Evolutionary conservation across 2,797 vertebrate genomes (phyloP).

Genomic region (Dicrostonyx torquatus): DNA sequence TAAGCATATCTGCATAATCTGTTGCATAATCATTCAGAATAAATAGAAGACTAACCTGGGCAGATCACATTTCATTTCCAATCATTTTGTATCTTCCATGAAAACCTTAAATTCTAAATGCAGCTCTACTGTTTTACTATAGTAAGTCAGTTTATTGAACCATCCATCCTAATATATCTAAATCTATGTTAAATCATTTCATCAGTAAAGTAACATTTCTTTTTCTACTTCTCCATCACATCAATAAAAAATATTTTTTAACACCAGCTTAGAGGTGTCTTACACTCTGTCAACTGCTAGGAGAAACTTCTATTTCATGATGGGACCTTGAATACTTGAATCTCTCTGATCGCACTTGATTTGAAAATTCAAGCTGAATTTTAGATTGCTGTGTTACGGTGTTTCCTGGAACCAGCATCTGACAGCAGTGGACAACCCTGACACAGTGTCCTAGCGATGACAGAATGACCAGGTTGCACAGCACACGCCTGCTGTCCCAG

Average conservation of each 20-base stretch:
- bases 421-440: background rate
- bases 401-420: background rate
- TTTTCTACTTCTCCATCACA: background rate
- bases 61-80: background rate
- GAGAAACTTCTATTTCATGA: background rate
- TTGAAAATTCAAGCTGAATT: constrained; percentile 43
- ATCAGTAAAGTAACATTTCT: background rate
- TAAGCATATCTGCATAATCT: background rate
- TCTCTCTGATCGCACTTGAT: background rate
- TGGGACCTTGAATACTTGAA: background rate
- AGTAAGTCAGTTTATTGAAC: background rate
- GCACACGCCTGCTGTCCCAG: background rate
- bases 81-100: background rate
- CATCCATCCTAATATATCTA: background rate
- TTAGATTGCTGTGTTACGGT: background rate
- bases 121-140: background rate
- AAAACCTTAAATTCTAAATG: background rate
- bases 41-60: background rate
- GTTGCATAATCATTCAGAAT: no score
- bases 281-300: background rate
- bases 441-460: background rate
- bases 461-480: background rate
- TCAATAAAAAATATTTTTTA: background rate
- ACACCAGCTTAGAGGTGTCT: background rate
- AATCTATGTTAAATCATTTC: background rate